Conservation (phyloP, 1,140 invertebrate species). For the Drosophila murphyi region DNA sequence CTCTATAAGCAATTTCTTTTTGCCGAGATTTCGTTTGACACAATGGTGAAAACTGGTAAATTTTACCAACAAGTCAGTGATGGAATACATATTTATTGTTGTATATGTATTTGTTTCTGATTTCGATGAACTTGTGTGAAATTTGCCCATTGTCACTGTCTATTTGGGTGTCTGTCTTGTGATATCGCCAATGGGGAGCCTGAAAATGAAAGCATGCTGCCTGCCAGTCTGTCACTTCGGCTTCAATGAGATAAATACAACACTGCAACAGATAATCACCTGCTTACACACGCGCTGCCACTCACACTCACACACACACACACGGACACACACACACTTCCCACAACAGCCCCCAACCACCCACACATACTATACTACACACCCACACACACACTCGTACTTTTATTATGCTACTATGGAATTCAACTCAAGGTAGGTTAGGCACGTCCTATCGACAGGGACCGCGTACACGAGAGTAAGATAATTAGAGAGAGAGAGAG, state of each 20-base stretch:
- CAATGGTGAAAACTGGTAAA: constrained; percentile 16
- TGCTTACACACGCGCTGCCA: constrained; percentile 70
- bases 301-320: constrained; percentile 21
- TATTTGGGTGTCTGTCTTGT: constrained; percentile 11
- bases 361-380: neutral
- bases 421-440: constrained; percentile 80
- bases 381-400: constrained; percentile 11
- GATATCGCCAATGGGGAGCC: constrained; percentile 19
- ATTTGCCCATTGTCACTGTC: constrained; percentile 36
- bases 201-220: constrained; percentile 28
- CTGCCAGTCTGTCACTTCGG: constrained; percentile 39
- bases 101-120: constrained; percentile 1
- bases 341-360: neutral
- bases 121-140: constrained; percentile 24
- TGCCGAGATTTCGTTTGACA: neutral
- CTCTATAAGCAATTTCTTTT: neutral
- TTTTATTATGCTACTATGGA: constrained; percentile 73
- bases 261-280: constrained; percentile 81
- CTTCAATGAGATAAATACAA: constrained; percentile 79
- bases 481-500: constrained; percentile 20
- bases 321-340: constrained; percentile 9
- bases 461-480: constrained; percentile 8
- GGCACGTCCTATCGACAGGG: constrained; percentile 57
- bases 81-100: neutral
- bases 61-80: constrained; percentile 13